phyloP scores from a whole-genome alignment of 2,797 vertebrate genomes.

The Hypotaenidia philippensis region DNA sequence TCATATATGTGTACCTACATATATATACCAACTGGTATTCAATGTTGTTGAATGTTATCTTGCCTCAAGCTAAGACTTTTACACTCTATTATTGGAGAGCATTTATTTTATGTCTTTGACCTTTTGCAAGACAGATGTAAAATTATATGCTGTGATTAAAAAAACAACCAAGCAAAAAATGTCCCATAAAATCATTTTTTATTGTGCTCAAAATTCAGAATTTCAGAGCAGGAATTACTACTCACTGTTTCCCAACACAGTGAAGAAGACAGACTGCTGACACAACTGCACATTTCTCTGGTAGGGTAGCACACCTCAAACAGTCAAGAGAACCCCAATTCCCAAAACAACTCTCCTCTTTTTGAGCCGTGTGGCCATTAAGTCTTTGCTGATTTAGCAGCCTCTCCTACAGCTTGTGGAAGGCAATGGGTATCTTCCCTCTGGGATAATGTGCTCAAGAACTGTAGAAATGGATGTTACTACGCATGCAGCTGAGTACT shows the following conservation, averaged over 20 bases:
- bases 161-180: not conserved
- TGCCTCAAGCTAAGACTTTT: not conserved
- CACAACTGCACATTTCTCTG: not conserved
- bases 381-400: not conserved
- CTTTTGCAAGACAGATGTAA: not conserved
- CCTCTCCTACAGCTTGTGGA: not conserved
- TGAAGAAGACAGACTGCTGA: not conserved
- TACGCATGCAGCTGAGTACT: not conserved
- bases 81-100: not conserved
- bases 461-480: not conserved
- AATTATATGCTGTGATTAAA: not conserved
- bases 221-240: not conserved
- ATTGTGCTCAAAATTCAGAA: not conserved
- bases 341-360: not conserved
- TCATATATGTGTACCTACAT: accelerated
- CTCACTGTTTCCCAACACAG: not conserved
- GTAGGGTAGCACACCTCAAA: not conserved
- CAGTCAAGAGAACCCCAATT: not conserved
- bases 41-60: not conserved
- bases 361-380: not conserved
- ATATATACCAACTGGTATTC: not conserved
- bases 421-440: not conserved
- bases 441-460: not conserved
- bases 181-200: not conserved
- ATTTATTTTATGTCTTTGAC: not conserved